Conservation (phyloP, 2,888 invertebrate genomes). For the Epistrophe grossulariae region DNA sequence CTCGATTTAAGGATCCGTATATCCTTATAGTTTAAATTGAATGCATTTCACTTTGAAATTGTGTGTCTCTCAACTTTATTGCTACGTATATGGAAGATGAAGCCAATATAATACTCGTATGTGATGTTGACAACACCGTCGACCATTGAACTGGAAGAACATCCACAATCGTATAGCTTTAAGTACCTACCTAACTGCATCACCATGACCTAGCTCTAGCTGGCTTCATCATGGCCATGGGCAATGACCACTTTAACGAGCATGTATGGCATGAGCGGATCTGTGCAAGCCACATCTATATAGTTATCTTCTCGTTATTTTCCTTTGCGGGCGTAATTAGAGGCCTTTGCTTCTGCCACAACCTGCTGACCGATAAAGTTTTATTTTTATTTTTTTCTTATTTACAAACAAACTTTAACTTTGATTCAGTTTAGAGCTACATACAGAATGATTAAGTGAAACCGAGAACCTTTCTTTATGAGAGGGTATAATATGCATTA, state of each 20-base stretch:
- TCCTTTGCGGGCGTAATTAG: conserved; percentile 51
- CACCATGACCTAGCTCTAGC: conserved; percentile 46
- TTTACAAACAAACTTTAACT: not conserved
- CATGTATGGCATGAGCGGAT: conserved; percentile 58
- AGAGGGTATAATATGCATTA: not conserved
- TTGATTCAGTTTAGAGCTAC: conserved; percentile 1
- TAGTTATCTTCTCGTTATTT: conserved; percentile 27
- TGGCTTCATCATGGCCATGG: conserved; percentile 50
- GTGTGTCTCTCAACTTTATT: conserved; percentile 13
- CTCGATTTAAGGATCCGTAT: conserved; percentile 30
- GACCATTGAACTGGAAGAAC: conserved; percentile 60
- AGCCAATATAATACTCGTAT: not conserved
- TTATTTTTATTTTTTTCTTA: not conserved
- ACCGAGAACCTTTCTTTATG: not conserved
- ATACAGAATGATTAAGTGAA: not conserved
- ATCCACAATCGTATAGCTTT: conserved; percentile 47
- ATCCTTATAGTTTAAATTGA: conserved; percentile 45
- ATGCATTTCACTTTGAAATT: conserved; percentile 55
- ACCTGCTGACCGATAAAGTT: conserved; percentile 52
- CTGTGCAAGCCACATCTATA: conserved; percentile 39
- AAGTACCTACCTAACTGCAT: conserved; percentile 61
- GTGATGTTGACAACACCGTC: conserved; percentile 26
- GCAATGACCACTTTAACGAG: conserved; percentile 60
- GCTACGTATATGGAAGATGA: not conserved
- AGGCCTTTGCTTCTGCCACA: not conserved